Conservation (phyloP, 2,888 invertebrate species). For the Nephrotoma flavescens region DNA sequence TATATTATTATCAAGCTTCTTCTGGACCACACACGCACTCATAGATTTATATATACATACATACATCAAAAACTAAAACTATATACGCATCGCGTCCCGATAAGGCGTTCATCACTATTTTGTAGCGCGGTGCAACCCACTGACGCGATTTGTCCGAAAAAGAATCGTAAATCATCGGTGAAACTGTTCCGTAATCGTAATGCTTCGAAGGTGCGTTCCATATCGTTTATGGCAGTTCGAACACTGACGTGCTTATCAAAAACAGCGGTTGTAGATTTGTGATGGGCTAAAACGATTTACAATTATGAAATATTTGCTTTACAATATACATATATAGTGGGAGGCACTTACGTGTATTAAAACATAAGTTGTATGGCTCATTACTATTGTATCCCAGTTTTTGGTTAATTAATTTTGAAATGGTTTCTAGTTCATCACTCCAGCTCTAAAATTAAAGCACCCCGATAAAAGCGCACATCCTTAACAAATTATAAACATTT, state of each 20-base stretch:
- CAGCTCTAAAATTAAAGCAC: background rate
- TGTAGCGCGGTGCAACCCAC: background rate
- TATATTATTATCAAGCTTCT: background rate
- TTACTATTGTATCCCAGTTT: background rate
- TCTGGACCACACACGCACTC: background rate
- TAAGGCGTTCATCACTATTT: background rate
- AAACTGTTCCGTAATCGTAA: background rate
- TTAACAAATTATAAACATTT: background rate
- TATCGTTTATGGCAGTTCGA: background rate
- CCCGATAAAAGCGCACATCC: background rate
- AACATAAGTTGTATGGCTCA: background rate
- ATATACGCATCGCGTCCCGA: background rate
- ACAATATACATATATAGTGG: background rate
- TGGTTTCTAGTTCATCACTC: background rate
- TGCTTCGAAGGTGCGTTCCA: background rate
- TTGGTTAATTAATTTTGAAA: background rate
- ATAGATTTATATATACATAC: background rate
- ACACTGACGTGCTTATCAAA: background rate
- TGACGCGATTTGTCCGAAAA: background rate
- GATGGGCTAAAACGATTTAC: background rate
- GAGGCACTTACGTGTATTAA: background rate
- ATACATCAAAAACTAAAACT: background rate
- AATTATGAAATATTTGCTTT: background rate
- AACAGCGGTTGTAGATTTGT: background rate
- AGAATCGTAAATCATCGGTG: background rate